Conservation (phyloP, 2,113 vertebrate species). For the Brachyhypopomus occidentalis region DNA sequence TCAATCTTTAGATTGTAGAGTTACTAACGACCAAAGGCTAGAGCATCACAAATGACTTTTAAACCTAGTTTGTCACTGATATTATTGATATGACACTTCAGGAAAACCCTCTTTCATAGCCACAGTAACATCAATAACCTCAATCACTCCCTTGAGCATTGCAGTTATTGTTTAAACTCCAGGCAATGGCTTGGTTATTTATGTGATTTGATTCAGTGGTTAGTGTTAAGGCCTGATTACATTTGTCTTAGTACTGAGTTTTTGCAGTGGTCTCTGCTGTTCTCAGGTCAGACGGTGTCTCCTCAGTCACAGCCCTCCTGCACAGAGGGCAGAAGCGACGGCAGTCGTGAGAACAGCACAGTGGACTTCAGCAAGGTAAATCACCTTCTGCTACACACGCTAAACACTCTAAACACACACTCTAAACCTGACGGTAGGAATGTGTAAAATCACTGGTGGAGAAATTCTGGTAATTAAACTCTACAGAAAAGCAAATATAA, state of each 20-base stretch:
- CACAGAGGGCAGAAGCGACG: slow-evolving; percentile 88
- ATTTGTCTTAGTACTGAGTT: background rate
- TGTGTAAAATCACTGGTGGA: too few species aligned
- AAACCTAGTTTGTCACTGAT: background rate
- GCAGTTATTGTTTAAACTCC: background rate
- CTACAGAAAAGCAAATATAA: background rate
- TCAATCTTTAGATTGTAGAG: background rate
- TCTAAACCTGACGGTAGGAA: too few species aligned
- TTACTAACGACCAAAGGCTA: background rate
- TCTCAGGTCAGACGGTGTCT: slow-evolving; percentile 90
- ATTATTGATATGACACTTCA: background rate
- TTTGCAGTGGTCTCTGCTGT: slow-evolving; percentile 67
- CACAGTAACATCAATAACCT: background rate
- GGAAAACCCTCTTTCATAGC: background rate
- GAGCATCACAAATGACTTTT: background rate
- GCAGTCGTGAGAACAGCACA: slow-evolving; percentile 96
- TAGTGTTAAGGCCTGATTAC: background rate
- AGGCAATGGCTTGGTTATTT: background rate
- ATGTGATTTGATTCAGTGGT: background rate
- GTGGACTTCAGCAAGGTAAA: slow-evolving; percentile 98
- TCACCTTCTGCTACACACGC: background rate
- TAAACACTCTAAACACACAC: background rate
- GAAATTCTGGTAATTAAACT: too few species aligned
- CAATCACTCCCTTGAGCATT: background rate
- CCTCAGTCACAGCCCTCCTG: slow-evolving; percentile 87